Percentiles rank a stretch among this genome's conserved stretches.
Conservation (phyloP, 2,888 invertebrate species). For the Oscheius sp. region DNA sequence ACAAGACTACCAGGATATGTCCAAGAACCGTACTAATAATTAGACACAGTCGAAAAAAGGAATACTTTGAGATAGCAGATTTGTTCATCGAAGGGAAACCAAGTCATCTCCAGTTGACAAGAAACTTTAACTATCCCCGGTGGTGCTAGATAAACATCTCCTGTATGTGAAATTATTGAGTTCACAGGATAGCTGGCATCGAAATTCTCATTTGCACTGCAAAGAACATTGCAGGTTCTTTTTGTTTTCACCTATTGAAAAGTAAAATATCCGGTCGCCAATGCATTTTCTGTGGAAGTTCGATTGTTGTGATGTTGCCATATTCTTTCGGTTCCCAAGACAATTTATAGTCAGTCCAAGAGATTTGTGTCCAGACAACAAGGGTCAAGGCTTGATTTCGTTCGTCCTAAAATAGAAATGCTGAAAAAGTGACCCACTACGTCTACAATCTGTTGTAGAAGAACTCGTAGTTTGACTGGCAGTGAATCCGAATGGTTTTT, state of each 20-base stretch:
- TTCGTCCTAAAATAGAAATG: slow-evolving; percentile 82
- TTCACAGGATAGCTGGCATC: slow-evolving; percentile 98
- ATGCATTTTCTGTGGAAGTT: slow-evolving; percentile 91
- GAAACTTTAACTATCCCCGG: slow-evolving; percentile 99
- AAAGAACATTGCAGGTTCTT: neutral
- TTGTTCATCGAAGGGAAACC: slow-evolving; percentile 99
- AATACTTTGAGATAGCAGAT: slow-evolving; percentile 80
- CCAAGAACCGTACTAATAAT: slow-evolving; percentile 31
- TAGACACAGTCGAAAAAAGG: neutral
- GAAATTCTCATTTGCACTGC: slow-evolving; percentile 96
- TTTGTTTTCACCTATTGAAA: slow-evolving; percentile 87
- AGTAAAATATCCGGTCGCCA: slow-evolving; percentile 99
- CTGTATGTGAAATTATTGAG: slow-evolving; percentile 93
- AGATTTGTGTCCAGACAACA: slow-evolving; percentile 94
- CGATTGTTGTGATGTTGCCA: slow-evolving; percentile 90
- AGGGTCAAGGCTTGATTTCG: slow-evolving; percentile 95
- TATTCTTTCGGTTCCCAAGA: slow-evolving; percentile 95
- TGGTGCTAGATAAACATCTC: slow-evolving; percentile 93
- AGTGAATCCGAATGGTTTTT: slow-evolving; percentile 55
- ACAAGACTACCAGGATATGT: slow-evolving; percentile 22
- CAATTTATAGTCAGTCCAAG: slow-evolving; percentile 91
- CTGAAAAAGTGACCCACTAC: slow-evolving; percentile 37
- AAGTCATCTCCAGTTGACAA: slow-evolving; percentile 97
- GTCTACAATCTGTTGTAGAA: slow-evolving; percentile 64
- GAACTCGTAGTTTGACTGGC: slow-evolving; percentile 50